Conservation (phyloP, 1,140 invertebrate species). For the Pristionchus pacificus region DNA sequence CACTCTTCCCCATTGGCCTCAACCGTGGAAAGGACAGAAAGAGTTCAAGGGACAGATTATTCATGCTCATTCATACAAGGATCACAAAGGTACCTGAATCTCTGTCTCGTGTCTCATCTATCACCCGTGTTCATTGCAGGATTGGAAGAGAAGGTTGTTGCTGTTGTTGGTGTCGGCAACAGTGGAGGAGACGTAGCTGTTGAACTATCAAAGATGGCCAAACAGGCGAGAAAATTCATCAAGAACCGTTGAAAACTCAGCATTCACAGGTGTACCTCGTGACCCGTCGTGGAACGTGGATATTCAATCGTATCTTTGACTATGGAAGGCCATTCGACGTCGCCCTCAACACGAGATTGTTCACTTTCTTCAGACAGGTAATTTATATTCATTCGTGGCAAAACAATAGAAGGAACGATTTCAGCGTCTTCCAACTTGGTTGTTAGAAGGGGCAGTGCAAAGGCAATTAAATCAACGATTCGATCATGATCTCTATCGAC, state of each 20-base stretch:
- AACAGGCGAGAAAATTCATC: conserved; percentile 41
- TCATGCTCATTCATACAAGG: conserved; percentile 59
- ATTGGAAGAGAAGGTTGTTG: conserved; percentile 57
- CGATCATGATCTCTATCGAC: conserved; percentile 60
- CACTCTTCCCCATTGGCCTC: conserved; percentile 22
- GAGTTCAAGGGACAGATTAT: conserved; percentile 59
- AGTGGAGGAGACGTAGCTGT: conserved; percentile 62
- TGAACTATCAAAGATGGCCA: conserved; percentile 58
- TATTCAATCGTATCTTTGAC: conserved; percentile 58
- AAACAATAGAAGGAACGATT: conserved; percentile 46
- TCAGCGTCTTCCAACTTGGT: conserved; percentile 22
- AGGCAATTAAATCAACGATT: conserved; percentile 53
- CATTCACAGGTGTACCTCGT: conserved; percentile 60
- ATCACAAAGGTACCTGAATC: conserved; percentile 39
- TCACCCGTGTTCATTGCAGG: conserved; percentile 12
- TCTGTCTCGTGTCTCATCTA: neutral
- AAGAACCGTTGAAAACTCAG: neutral
- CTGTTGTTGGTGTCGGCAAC: conserved; percentile 62
- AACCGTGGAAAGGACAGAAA: conserved; percentile 32
- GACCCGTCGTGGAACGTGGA: conserved; percentile 61
- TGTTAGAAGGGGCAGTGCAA: neutral
- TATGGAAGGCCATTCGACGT: conserved; percentile 57
- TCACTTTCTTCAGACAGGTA: neutral
- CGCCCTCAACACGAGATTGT: conserved; percentile 12
- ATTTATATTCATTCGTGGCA: conserved; percentile 17